phyloP scores from a whole-genome alignment of 2,888 invertebrate genomes.

The Campopleginae sp. region DNA sequence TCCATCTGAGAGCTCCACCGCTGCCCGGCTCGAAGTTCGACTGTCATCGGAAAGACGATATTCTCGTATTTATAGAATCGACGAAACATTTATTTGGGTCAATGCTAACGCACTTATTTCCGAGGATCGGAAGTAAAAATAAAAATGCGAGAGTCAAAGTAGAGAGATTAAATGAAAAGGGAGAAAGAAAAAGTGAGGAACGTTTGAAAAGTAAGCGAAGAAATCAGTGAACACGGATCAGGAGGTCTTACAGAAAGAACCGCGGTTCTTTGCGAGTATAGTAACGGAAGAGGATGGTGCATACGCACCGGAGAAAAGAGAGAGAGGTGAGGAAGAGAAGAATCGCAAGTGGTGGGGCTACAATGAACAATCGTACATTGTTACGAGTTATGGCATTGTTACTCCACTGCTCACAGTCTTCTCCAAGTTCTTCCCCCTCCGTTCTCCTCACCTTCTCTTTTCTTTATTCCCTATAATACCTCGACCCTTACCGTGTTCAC shows the following conservation, averaged over 20 bases:
- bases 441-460: slow-evolving; percentile 17
- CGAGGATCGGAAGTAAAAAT: background rate
- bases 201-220: slow-evolving; percentile 23
- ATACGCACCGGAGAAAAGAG: slow-evolving; percentile 72
- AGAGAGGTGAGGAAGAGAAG: slow-evolving; percentile 70
- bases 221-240: slow-evolving; percentile 61
- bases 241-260: slow-evolving; percentile 4
- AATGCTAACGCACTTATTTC: slow-evolving; percentile 18
- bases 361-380: slow-evolving; percentile 85
- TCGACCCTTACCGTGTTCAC: slow-evolving; percentile 81
- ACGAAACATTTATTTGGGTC: slow-evolving; percentile 24
- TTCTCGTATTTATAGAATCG: background rate
- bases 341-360: slow-evolving; percentile 58
- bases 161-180: slow-evolving; percentile 8
- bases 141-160: slow-evolving; percentile 6
- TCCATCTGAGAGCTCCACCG: background rate
- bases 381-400: slow-evolving; percentile 84
- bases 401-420: slow-evolving; percentile 75
- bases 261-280: too few relatives aligned
- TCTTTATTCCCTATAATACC: slow-evolving; percentile 60
- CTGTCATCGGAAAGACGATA: background rate
- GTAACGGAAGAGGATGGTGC: slow-evolving; percentile 69
- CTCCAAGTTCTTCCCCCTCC: slow-evolving; percentile 40
- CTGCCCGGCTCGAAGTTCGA: background rate
- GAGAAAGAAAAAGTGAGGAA: slow-evolving; percentile 27